Conservation (phyloP, 2,888 invertebrate species). For the Andrena bicolor region DNA sequence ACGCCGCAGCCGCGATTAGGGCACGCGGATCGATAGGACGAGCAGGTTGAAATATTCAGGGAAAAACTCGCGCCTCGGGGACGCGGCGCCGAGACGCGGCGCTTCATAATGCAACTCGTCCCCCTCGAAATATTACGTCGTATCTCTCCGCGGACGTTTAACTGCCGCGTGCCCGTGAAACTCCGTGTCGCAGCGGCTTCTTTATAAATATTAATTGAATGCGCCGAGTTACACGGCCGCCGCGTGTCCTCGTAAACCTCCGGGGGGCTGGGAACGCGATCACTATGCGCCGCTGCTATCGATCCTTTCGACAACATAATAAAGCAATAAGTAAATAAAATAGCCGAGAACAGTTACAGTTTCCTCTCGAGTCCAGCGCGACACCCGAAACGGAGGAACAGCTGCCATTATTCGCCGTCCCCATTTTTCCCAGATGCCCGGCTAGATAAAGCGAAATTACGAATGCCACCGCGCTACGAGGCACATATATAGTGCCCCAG, state of each 20-base stretch:
- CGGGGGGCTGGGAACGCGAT: neutral
- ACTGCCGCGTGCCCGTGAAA: conserved; percentile 18
- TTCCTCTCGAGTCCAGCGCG: neutral
- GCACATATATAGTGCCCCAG: neutral
- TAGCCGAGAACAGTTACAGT: conserved; percentile 1
- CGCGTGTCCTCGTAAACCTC: neutral
- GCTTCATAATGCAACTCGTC: conserved; percentile 22
- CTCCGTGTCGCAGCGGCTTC: neutral
- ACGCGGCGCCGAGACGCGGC: neutral
- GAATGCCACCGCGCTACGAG: conserved; percentile 1
- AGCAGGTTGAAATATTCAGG: conserved; percentile 12
- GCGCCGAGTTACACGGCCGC: neutral
- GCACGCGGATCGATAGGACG: conserved; percentile 8
- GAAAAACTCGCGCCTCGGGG: neutral
- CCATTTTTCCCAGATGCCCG: conserved; percentile 7
- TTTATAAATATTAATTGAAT: conserved; percentile 29
- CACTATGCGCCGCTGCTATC: neutral
- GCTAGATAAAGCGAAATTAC: conserved; percentile 30
- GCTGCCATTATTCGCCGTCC: conserved; percentile 13
- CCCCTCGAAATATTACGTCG: conserved; percentile 6
- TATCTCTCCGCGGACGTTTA: neutral
- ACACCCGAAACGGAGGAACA: conserved; percentile 17
- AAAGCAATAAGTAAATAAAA: neutral
- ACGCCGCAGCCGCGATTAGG: conserved; percentile 10
- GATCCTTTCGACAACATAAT: neutral